A percentile compares a stretch with the other conserved stretches of the same genome.
Evolutionary conservation across 2,888 invertebrate genomes (phyloP).

Genomic region (Eledone cirrhosa): DNA sequence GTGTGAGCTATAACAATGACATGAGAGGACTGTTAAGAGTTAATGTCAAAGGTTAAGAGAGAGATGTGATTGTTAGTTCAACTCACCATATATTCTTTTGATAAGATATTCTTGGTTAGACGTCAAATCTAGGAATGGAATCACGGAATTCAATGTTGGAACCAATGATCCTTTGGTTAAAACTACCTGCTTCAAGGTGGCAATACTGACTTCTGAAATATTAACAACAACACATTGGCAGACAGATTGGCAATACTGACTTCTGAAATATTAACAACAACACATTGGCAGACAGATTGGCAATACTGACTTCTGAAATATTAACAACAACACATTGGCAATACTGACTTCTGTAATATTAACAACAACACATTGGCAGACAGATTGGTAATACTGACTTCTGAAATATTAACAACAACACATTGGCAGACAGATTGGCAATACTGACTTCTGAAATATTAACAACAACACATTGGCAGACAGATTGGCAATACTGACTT

Average conservation of each 20-base stretch:
- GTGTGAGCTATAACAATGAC: too few species aligned
- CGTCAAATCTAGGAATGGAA: conserved; percentile 84
- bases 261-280: conserved; percentile 55
- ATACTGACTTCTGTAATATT: conserved; percentile 72
- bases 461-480: too few species aligned
- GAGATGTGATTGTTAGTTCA: neutral
- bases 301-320: too few species aligned
- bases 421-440: conserved; percentile 66
- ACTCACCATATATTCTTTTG: conserved; percentile 73
- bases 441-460: conserved; percentile 72
- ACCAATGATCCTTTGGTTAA: conserved; percentile 70
- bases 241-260: conserved; percentile 69
- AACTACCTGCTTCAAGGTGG: conserved; percentile 79
- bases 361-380: too few species aligned
- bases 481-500: too few species aligned
- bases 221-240: too few species aligned
- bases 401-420: conserved; percentile 48
- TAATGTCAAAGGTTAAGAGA: too few species aligned
- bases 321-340: too few species aligned
- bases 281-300: too few species aligned
- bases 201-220: conserved; percentile 74
- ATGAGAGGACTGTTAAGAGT: too few species aligned
- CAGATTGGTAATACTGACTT: conserved; percentile 74
- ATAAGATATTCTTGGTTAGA: conserved; percentile 87
- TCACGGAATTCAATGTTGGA: conserved; percentile 73